A percentile compares a stretch with the other conserved stretches of the same genome.
Evolutionary conservation across 2,797 vertebrate species (phyloP).

Genomic region (Mormyrops boulengeri): DNA sequence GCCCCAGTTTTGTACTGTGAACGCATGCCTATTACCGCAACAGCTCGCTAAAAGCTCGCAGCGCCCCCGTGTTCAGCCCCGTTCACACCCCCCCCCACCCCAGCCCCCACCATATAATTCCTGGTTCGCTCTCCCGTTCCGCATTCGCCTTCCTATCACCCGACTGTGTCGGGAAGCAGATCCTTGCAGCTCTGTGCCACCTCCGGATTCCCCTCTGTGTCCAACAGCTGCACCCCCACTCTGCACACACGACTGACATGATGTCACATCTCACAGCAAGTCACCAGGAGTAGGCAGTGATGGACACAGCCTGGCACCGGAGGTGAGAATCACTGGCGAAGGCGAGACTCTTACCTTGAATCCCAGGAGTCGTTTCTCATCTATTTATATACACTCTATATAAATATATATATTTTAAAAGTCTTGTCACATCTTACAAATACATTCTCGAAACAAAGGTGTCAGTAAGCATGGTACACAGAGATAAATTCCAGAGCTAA

Average conservation of each 20-base stretch:
- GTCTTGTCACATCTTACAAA: background rate
- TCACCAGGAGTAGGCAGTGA: background rate
- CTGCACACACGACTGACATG: background rate
- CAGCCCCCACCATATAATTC: background rate
- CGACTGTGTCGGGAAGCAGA: background rate
- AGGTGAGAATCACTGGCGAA: background rate
- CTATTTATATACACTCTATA: background rate
- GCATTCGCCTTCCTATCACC: background rate
- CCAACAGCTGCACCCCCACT: background rate
- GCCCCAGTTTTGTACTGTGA: background rate
- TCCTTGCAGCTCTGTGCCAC: background rate
- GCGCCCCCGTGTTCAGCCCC: background rate
- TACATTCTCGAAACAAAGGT: background rate
- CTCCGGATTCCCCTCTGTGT: background rate
- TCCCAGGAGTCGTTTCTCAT: background rate
- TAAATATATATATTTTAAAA: background rate
- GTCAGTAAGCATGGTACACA: background rate
- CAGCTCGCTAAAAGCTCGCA: background rate
- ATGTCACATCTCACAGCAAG: background rate
- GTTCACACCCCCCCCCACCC: no score
- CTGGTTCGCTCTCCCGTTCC: background rate
- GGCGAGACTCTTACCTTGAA: background rate
- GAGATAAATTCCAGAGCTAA: background rate
- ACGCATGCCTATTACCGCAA: background rate
- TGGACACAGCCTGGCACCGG: background rate